Conservation (phyloP, 1,140 invertebrate genomes). For the Apis florea region DNA sequence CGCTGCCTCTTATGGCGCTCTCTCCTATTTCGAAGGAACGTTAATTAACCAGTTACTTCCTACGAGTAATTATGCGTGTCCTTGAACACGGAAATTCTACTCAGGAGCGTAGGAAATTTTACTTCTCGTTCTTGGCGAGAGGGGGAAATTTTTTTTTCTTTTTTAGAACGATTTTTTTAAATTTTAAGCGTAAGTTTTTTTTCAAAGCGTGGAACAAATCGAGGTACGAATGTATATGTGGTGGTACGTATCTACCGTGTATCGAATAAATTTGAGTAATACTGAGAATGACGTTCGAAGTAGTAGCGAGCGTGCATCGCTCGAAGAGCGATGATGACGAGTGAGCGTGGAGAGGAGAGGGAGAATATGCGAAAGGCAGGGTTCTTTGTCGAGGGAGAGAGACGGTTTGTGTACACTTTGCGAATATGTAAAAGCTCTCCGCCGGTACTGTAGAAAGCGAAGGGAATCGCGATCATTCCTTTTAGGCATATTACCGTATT, state of each 20-base stretch:
- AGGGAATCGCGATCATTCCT: conserved; percentile 15
- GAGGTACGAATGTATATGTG: no score
- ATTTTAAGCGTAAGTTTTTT: no score
- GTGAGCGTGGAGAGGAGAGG: background rate
- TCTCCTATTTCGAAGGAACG: background rate
- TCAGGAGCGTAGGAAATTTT: background rate
- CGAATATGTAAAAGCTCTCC: conserved; percentile 6
- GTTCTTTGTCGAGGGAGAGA: conserved; percentile 7
- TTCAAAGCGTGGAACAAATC: no score
- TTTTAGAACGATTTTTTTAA: no score
- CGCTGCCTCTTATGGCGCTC: background rate
- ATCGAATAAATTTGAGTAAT: background rate
- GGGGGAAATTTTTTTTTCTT: no score
- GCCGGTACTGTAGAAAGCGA: background rate
- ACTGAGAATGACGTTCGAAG: background rate
- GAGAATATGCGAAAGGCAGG: background rate
- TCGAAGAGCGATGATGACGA: conserved; percentile 1
- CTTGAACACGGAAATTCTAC: background rate
- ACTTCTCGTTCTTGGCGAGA: no score
- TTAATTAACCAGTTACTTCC: conserved; percentile 2
- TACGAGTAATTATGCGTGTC: conserved; percentile 2
- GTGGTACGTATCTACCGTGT: no score
- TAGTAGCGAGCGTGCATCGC: background rate
- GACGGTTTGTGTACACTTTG: background rate
- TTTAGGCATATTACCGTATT: background rate